Percentiles rank a stretch among this genome's conserved stretches.
Evolutionary conservation across 2,797 vertebrate species (phyloP).

Genomic region (Antennarius maculatus): DNA sequence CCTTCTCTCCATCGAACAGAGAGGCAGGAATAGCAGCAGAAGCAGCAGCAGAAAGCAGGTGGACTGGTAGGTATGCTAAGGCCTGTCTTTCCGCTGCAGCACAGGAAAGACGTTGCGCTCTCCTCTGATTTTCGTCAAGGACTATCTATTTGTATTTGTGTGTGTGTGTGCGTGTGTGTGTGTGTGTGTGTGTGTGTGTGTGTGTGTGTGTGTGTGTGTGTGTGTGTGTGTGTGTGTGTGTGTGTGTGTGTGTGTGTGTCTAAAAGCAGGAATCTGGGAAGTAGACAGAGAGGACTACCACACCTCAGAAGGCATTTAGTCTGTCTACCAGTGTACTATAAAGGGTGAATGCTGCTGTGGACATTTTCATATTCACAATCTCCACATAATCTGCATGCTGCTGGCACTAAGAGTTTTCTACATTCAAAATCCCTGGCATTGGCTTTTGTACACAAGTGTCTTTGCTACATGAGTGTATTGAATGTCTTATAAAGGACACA

Average conservation of each 20-base stretch:
- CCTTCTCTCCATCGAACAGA: conserved; percentile 29
- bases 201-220: conserved; percentile 14
- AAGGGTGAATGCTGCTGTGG: conserved; percentile 49
- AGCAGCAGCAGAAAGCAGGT: conserved; percentile 49
- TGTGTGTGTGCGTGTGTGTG: conserved; percentile 17
- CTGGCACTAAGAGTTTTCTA: conserved; percentile 14
- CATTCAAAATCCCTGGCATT: conserved; percentile 25
- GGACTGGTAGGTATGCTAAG: conserved; percentile 77
- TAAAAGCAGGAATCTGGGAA: conserved; percentile 42
- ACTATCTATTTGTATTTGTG: conserved; percentile 59
- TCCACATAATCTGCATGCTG: conserved; percentile 21
- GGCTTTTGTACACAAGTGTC: conserved; percentile 41
- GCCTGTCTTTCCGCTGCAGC: conserved; percentile 69
- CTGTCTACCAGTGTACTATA: conserved; percentile 20
- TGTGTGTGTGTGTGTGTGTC: conserved; percentile 16
- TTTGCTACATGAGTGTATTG: conserved; percentile 40
- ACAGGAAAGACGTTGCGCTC: conserved; percentile 64
- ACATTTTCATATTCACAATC: conserved; percentile 40
- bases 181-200: conserved; percentile 15
- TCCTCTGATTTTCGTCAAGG: conserved; percentile 75
- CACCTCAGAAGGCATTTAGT: conserved; percentile 67
- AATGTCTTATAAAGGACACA: conserved; percentile 65
- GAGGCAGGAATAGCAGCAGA: conserved; percentile 45
- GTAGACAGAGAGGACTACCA: conserved; percentile 65
- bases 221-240: conserved; percentile 6